Evolutionary conservation across 2,797 vertebrate species (phyloP), one percentile per base, ranked within the genome.

Genomic region (Manis crassicaudata): DNA sequence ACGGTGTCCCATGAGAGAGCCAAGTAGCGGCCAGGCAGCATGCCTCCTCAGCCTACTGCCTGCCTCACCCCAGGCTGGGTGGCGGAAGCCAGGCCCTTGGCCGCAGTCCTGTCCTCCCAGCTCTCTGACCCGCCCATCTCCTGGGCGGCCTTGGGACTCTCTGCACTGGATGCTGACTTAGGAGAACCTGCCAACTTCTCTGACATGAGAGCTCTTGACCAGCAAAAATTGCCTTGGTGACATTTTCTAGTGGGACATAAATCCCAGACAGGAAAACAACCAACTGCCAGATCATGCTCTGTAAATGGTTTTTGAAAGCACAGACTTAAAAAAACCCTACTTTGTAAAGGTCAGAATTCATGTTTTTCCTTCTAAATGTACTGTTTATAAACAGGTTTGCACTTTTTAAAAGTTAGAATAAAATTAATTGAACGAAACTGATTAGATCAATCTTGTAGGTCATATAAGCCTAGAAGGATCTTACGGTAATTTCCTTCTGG

Each of bases 181-280:
- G 46, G 85, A 46, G 52, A 80, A 84, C 72, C 89, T 75, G 96
- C 96, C 97, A 97, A 27, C 85, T 79, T 90, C 62, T 68, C 83
- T 17, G 21, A 90, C 60, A 89, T 46, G 77, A 91, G 60, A 54
- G 54, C 58, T 88, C 37, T 20, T 62, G 75, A 81, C 91, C 63
- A 52, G n/a, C n/a, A 65, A 62, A 54, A 93, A 92, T 29, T 0
- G 56, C 50, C 58, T 75, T 43, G 58, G 86, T 88, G 94, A 93
- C 94, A 56, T 91, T 95, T 93, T 82, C 88, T 92, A 54, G 76
- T 4, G 52, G 81, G 52, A 40, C 54, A 11, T 43, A 46, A 1
- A n/a, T 46, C 75, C n/a, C 80, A 76, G 82, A 84, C 13, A 35
- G 90, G 81, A 77, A 83, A 96, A 27, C 56, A 60, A 85, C 43